Evolutionary conservation across 1,140 invertebrate species (phyloP), one percentile per base, ranked within the genome.

Genomic region (Drosophila busckii): DNA sequence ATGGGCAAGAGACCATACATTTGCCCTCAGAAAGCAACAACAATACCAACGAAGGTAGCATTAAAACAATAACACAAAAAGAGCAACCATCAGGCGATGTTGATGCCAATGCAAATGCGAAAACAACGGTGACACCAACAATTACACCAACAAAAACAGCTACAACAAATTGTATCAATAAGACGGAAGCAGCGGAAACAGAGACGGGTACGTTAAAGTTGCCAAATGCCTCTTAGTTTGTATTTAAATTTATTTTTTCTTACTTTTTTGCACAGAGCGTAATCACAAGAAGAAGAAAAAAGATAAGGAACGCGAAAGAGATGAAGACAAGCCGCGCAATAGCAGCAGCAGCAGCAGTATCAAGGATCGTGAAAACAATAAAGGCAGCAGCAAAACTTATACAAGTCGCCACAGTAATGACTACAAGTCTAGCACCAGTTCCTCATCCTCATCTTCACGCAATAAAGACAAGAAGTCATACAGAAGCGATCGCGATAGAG

Each of bases 221-320:
- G 58, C 42, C 58, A 56, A 62, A 22, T 31, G 34, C 35, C 15
- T 32, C 50, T 32, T 32, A 31, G 25, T 44, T 22, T 59, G 32
- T 37, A 12, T 20, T 60, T 40, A 42, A 35, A 48, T 49, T 41
- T 26, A 10, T 28, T 34, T 31, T 22, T 23, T 22, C 9, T 16
- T 28, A 35, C 5, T 25, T 20, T 35, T 19, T 12, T 13, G n/a
- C 66, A 65, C 67, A 12, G 75, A 82, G 28, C 75, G 69, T 53
- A 82, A 82, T 67, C 75, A 82, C 52, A 82, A 82, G 34, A 83
- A 66, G 53, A 82, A 82, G 56, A 82, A 70, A 44, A 82, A 73
- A 82, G 75, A 82, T 70, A 82, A 82, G 69, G 84, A 86, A 34
- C 73, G 66, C 15, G 55, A 71, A 13, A 60, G 73, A 29, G 73